Base-by-base conservation (phyloP, 2,797 vertebrate species). In the Silurus aristotelis region DNA sequence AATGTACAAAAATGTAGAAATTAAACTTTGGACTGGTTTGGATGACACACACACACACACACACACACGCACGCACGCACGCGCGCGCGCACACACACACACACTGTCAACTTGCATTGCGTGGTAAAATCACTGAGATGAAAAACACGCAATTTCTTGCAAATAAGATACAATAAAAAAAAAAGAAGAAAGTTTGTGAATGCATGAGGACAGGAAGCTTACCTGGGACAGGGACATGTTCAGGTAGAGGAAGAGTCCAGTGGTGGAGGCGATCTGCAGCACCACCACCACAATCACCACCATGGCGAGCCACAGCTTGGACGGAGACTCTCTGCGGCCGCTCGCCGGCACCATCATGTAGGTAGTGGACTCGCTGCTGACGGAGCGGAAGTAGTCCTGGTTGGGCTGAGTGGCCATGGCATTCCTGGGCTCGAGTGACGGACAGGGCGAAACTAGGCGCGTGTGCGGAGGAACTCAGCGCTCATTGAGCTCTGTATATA, bases 151-250 rank as follows among this genome's bases (percentile, higher is more conserved):
- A 43, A 68, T 38, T 38, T 38, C 38, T 4, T 38, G 38, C 38
- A 38, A 38, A 38, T 38, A 38, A 38, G 38, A 38, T 38, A 4
- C 0, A 38, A 38, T 38, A n/a, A n/a, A 0, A 38, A 38, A 38
- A 38, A 38, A 38, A 38, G 38, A 3, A 3, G 38, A 25, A 64
- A 17, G 60, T 48, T 25, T 17, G 2, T 6, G 61, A 46, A 22
- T 17, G 43, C 80, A 81, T 7, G 17, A 68, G 66, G 13, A 8
- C 78, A 19, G 0, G 6, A 4, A 6, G 15, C 85, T 82, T 92
- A 97, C 96, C 95, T 96, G 95, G 7, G 96, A 96, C 91, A 97
- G 94, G 88, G 95, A 95, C 94, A 94, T 94, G 91, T 95, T 95
- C 91, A 97, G 95, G 92, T 96, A 96, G 88, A 96, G 95, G 91